These are phyloP conservation scores for Darevskia mixta DNA, from an alignment of 2,797 vertebrate genomes.

Conservation along the genomic window DNA sequence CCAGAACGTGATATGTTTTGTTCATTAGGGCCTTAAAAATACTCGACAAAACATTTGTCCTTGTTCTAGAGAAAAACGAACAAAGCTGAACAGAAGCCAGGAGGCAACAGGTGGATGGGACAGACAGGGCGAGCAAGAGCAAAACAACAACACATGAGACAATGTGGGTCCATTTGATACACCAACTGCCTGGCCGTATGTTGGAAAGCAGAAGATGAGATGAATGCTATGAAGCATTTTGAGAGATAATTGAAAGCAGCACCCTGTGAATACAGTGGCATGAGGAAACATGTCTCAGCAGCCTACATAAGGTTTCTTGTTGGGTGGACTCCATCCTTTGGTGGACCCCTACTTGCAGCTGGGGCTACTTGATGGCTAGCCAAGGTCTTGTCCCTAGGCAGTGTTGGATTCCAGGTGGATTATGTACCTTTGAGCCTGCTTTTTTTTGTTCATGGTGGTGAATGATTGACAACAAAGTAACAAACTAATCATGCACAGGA, in stretches of 20 bases:
- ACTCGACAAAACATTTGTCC: background rate
- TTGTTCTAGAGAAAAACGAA: background rate
- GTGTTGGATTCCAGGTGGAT: background rate
- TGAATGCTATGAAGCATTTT: background rate
- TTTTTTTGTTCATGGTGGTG: no score
- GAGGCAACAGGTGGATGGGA: constrained; percentile 1
- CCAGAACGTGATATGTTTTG: background rate
- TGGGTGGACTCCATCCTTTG: background rate
- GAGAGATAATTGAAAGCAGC: background rate
- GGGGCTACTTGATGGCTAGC: background rate
- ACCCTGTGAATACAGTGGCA: background rate
- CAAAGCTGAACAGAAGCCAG: background rate
- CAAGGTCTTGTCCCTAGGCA: background rate
- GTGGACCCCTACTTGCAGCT: background rate
- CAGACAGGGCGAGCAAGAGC: background rate
- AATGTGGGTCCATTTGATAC: background rate
- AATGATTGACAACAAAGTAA: no score
- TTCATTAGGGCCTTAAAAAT: background rate
- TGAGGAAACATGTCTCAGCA: background rate
- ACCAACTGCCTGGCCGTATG: constrained; percentile 18
- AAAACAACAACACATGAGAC: background rate
- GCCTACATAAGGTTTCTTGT: background rate
- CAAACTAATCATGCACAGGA: no score
- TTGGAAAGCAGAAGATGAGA: background rate
- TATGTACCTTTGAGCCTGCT: no score